Base-by-base conservation (phyloP, 1,140 invertebrate genomes). In the Rhopalosiphum maidis region DNA sequence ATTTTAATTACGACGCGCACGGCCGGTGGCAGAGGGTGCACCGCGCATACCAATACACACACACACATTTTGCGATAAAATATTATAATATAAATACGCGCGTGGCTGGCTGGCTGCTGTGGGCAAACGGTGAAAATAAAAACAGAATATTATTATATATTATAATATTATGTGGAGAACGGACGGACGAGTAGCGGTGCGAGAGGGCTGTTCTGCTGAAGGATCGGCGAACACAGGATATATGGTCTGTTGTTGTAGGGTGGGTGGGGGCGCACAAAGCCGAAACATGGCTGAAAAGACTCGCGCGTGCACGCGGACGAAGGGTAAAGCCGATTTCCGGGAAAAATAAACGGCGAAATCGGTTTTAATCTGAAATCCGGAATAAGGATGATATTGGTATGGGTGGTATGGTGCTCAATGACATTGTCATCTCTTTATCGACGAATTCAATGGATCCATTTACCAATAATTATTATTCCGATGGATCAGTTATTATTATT, bases 1-100 rank as follows among this genome's bases (percentile, higher is more conserved):
- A 90, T 90, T 90, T 90, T 90, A 90, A 90, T 90, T 90, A 90
- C 54, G 54, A 35, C 54, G 89, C 35, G 37, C 83, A 25, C 83
- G 83, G 83, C 23, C 83, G 83, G 37, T 86, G 41, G 83, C 83
- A 48, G 43, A 88, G 86, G 35, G 82, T 37, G 82, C 82, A 83
- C n/a, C 60, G 60, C 60, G n/a, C 60, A 68, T 21, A 77, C 15
- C 48, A 9, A 25, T 60, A 60, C 15, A 23, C 7, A 55, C 7
- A 25, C 11, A 60, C 60, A 68, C 60, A 18, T 77, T 77, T n/a
- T 21, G 60, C 30, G 60, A 77, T 77, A 77, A n/a, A 77, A 51
- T 83, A 41, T 37, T 23, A 25, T 43, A 43, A 86, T 43, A 43
- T 43, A 41, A 41, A 43, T 43, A 43, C 23, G 23, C 83, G 41